Evolutionary conservation across 2,113 vertebrate species (phyloP).

Genomic region (Thinocorus orbignyianus): DNA sequence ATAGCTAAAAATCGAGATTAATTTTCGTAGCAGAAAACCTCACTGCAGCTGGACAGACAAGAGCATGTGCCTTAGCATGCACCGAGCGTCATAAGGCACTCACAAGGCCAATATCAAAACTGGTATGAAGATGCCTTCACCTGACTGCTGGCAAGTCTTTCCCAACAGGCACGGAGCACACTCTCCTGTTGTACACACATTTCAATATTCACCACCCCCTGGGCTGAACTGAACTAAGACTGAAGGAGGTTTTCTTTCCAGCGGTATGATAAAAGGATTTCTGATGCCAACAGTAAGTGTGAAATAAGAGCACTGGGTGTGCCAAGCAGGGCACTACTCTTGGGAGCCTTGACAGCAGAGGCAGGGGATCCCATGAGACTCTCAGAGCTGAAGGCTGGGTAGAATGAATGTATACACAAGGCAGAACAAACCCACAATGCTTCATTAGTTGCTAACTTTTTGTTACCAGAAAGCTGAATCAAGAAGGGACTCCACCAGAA

Average conservation of each 20-base stretch:
- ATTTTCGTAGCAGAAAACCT: neutral
- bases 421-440: neutral
- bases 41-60: neutral
- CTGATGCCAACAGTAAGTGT: neutral
- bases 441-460: neutral
- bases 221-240: neutral
- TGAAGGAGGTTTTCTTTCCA: neutral
- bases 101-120: neutral
- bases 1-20: neutral
- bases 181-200: neutral
- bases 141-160: neutral
- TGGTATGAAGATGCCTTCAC: neutral
- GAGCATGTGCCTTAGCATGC: fast-evolving
- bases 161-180: neutral
- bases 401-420: neutral
- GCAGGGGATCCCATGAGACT: neutral
- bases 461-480: neutral
- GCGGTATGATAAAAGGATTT: neutral
- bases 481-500: neutral
- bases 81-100: neutral
- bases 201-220: neutral
- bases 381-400: neutral
- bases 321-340: neutral
- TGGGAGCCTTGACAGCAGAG: neutral
- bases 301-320: neutral